These are phyloP conservation scores for Melospiza georgiana DNA, from an alignment of 2,113 vertebrate species.

Conservation along the genomic window DNA sequence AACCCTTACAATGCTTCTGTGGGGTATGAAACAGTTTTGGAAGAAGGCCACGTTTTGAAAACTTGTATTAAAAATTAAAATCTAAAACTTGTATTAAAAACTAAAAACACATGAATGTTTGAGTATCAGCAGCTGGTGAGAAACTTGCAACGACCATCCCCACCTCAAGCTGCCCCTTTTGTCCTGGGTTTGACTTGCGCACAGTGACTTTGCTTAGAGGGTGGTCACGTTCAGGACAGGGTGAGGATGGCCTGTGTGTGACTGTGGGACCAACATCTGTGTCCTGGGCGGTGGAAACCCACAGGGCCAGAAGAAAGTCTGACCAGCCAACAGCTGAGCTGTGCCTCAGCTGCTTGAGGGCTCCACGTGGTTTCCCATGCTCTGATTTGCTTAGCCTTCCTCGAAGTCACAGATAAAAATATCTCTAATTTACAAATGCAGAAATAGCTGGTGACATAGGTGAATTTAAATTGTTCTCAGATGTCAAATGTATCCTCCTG, in stretches of 20 bases:
- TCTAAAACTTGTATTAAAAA: neutral
- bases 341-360: neutral
- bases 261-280: neutral
- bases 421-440: neutral
- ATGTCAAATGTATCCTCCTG: neutral
- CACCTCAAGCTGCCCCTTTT: neutral
- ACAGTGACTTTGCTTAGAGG: neutral
- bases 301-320: neutral
- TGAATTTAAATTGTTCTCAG: conserved; percentile 27
- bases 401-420: neutral
- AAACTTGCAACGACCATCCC: neutral
- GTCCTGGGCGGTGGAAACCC: neutral
- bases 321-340: neutral
- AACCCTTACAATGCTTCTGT: neutral
- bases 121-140: neutral
- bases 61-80: neutral
- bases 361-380: neutral
- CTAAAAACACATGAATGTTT: neutral
- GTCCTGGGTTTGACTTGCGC: accelerated
- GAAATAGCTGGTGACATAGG: neutral
- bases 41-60: neutral
- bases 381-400: neutral
- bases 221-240: neutral
- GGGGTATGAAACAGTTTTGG: neutral
- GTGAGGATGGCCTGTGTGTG: neutral